Conservation (phyloP, 2,113 vertebrate species). For the Tympanuchus pallidicinctus region DNA sequence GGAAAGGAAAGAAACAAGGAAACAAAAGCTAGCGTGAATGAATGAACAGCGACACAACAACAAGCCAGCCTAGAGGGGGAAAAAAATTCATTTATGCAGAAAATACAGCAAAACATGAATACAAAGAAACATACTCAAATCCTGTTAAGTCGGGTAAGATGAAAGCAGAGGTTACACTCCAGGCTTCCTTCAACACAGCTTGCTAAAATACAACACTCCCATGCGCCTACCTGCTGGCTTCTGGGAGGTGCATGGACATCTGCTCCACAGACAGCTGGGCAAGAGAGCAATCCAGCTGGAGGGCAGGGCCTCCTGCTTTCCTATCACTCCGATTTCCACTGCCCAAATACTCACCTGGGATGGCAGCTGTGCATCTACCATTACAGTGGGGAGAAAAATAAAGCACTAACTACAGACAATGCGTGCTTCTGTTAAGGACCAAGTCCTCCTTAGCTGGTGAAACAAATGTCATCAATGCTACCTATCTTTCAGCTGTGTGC, state of each 20-base stretch:
- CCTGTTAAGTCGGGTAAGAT: background rate
- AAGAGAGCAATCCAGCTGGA: background rate
- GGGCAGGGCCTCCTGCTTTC: background rate
- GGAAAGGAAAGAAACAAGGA: conserved; percentile 48
- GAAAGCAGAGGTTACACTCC: background rate
- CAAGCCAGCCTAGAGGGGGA: background rate
- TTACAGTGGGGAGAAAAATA: background rate
- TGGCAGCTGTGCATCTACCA: accelerated
- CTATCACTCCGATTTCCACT: background rate
- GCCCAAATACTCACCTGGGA: background rate
- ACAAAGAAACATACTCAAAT: background rate
- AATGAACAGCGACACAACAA: background rate
- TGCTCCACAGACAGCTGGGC: no score
- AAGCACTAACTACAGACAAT: background rate
- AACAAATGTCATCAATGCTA: background rate
- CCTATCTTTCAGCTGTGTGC: background rate
- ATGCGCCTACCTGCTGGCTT: background rate
- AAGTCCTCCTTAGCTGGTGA: background rate
- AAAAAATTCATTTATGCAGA: background rate
- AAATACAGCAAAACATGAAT: background rate
- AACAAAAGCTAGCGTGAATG: conserved; percentile 36
- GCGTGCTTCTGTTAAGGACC: background rate
- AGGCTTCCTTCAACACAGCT: accelerated
- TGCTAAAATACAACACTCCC: background rate
- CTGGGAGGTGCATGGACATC: background rate